Base-by-base conservation (phyloP, 2,888 invertebrate species). In the Bimastos eiseni region DNA sequence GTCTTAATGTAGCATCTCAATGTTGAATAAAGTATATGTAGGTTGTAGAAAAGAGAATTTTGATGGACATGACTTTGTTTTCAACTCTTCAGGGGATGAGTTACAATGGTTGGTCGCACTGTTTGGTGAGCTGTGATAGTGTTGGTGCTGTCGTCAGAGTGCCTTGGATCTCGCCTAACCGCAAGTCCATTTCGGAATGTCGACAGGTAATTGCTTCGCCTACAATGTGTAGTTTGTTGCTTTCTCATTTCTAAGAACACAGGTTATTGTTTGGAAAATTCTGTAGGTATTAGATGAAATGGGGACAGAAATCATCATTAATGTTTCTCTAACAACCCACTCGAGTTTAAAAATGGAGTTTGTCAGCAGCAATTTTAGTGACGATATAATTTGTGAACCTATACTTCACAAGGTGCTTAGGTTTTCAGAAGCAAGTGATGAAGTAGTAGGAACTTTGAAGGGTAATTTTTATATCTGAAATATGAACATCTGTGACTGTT, bases 91-190 rank as follows among this genome's bases (percentile, higher is more conserved):
- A 86, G 86, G 86, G 86, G 24, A 86, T 86, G 86, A 86, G 86
- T 86, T 86, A 36, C 86, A 86, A 36, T 36, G 34, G 86, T 86
- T 37, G 37, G 86, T 13, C 24, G 34, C 36, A 37, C 24, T 86
- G 19, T 34, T 33, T 86, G 34, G 86, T 37, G 34, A 86, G 86
- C 86, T 86, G 86, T 86, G 86, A 86, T 30, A 86, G 86, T 86
- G 86, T 37, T 15, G 86, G 86, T 36, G 36, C 36, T 86, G 86
- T 86, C 34, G 24, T 34, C 36, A 86, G 11, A 86, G 37, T 86
- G 34, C 86, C 86, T 8, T 86, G 86, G 86, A 34, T 86, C 37
- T 36, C 86, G 19, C 15, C 17, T 34, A 86, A 37, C n/a, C 86
- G 36, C 21, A 86, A 86, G 34, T 13, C 86, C 37, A 37, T 86